These are phyloP conservation scores for Stenolophus ochropezus DNA, from an alignment of 2,888 invertebrate genomes.

Conservation along the genomic window DNA sequence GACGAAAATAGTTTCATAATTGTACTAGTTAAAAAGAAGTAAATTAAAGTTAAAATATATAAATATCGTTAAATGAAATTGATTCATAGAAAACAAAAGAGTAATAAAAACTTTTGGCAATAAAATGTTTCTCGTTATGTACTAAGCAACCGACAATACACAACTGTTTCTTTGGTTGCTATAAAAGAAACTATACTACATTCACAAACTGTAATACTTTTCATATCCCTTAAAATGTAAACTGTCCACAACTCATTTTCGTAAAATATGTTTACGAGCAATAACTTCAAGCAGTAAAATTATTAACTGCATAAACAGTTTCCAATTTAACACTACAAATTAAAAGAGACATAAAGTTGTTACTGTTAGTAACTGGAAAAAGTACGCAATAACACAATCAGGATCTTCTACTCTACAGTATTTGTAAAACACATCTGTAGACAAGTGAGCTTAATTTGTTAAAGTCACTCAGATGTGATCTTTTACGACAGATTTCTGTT, in stretches of 20 bases:
- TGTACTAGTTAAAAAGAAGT: too few species aligned
- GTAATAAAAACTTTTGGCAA: neutral
- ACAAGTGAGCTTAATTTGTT: neutral
- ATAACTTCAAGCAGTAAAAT: neutral
- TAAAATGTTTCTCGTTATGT: neutral
- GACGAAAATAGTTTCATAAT: too few species aligned
- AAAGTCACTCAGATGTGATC: neutral
- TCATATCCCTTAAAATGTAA: neutral
- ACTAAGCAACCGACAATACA: neutral
- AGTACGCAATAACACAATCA: neutral
- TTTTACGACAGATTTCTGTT: conserved; percentile 18
- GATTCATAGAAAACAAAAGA: neutral
- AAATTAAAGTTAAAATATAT: too few species aligned
- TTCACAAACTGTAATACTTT: neutral
- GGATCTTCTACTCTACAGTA: neutral
- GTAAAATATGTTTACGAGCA: neutral
- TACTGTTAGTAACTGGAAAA: neutral
- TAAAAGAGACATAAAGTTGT: too few species aligned
- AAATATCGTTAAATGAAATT: neutral
- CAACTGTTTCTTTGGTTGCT: neutral
- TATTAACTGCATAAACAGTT: neutral
- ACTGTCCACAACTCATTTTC: neutral
- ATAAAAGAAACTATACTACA: neutral
- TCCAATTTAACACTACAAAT: neutral
- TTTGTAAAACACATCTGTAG: neutral